Evolutionary conservation across 2,797 vertebrate genomes (phyloP), one percentile per base, ranked within the genome.

Genomic region (Gambusia yucatana): DNA sequence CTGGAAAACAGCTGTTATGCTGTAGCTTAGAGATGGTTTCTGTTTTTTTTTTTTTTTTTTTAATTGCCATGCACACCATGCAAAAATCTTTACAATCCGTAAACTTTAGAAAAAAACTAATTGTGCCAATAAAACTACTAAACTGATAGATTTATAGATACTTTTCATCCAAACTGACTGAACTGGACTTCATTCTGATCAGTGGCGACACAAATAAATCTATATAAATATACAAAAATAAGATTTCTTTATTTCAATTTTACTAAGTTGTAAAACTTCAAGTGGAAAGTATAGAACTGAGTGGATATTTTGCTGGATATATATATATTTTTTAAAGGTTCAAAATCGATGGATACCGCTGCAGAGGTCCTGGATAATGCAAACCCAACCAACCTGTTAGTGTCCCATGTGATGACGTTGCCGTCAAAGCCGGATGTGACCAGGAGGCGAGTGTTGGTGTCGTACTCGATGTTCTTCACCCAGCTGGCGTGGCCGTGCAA

Each of bases 391-490:
- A 65, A 99, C 98, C 98, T 98, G 95, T 99, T 99, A 20, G 98
- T 99, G 94, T 99, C 98, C 98, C 98, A 99, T 48, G 98, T 99
- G 93, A 99, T 99, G 85, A 99, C 98, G 75, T 99, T 99, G 76
- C 98, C 98, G 82, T 99, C 98, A 43, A 99, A 99, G 83, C 98
- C 98, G 4, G 98, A 99, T 0, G 98, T 99, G 86, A 99, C 98
- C 22, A 99, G 95, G 20, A 99, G 95, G 59, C 98, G 96, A 0
- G 98, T 99, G 93, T 98, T 98, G 82, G 98, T 98, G 88, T 99
- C 98, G 0, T 99, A 99, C 93, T 99, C 98, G 0, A 99, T 99
- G 93, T 99, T 99, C 96, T 99, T 99, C 89, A 99, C 98, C 98
- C 98, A 99, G 96, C 98, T 99, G 89, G 98, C 98, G 83, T 99